Evolutionary conservation across 2,113 vertebrate species (phyloP).

Genomic region (Melanerpes formicivorus): DNA sequence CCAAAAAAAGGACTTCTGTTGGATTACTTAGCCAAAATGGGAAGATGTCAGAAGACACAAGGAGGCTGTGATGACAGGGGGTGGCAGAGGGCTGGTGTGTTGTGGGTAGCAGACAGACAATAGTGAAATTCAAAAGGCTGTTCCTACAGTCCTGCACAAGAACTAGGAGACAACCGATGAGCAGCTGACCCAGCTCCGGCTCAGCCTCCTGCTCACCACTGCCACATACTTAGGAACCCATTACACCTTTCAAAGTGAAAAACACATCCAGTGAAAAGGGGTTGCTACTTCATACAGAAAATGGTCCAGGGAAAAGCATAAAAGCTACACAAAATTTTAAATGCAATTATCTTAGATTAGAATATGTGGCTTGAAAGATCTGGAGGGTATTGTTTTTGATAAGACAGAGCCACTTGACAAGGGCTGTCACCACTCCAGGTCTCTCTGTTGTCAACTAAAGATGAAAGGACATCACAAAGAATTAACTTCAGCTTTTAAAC

Average conservation of each 20-base stretch:
- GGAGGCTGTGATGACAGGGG: neutral
- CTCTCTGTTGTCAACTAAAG: conserved; percentile 73
- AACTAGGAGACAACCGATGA: accelerated
- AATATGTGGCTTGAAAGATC: conserved; percentile 77
- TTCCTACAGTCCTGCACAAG: neutral
- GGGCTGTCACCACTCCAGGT: conserved; percentile 75
- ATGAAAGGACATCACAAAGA: conserved; percentile 80
- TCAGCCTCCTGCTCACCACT: accelerated
- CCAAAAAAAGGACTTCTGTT: neutral
- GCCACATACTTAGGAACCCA: neutral
- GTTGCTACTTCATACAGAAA: neutral
- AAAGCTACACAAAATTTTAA: conserved; percentile 69
- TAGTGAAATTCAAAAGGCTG: accelerated
- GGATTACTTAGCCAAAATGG: neutral
- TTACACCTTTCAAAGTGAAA: neutral
- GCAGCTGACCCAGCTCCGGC: neutral
- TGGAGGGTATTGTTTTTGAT: conserved; percentile 78
- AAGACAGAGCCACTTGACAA: conserved; percentile 75
- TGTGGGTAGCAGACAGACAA: neutral
- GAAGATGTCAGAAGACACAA: neutral
- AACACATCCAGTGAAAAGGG: neutral
- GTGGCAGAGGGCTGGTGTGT: neutral
- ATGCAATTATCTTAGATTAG: conserved; percentile 81
- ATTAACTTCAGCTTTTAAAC: conserved; percentile 84
- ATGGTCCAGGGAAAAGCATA: neutral